phyloP scores from a whole-genome alignment of 2,113 vertebrate genomes.

The Euleptes europaea region DNA sequence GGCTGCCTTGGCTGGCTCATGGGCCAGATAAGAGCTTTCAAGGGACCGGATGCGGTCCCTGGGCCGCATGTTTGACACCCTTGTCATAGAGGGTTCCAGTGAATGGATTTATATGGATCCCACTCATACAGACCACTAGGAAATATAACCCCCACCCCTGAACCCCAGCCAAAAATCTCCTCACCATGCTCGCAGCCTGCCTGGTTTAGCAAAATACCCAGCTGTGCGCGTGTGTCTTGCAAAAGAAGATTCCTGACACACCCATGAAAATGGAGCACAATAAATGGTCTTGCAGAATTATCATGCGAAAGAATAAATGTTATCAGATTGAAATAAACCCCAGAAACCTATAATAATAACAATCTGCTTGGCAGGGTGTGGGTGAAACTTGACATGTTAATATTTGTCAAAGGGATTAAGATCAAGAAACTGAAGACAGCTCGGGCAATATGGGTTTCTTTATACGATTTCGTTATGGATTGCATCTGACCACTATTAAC shows the following conservation, averaged over 20 bases:
- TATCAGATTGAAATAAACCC: not conserved
- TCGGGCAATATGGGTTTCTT: not conserved
- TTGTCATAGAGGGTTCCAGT: not conserved
- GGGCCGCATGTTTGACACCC: too few species aligned
- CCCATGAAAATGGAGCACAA: not conserved
- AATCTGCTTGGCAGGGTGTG: conserved; percentile 19
- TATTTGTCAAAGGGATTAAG: not conserved
- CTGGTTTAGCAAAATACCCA: not conserved
- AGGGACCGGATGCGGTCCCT: too few species aligned
- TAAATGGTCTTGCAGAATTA: conserved; percentile 2
- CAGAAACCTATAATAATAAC: conserved; percentile 7
- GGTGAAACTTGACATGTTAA: conserved; percentile 17
- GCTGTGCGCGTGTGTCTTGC: not conserved
- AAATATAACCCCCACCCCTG: not conserved
- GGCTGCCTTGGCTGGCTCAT: too few species aligned
- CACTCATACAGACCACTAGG: not conserved
- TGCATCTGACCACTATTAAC: not conserved
- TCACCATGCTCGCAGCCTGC: not conserved
- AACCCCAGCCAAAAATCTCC: not conserved
- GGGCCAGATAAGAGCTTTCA: too few species aligned
- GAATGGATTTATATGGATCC: not conserved
- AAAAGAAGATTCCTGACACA: not conserved
- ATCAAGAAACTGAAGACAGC: conserved; percentile 19
- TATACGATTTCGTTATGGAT: not conserved
- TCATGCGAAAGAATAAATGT: not conserved